These are phyloP conservation scores for Eulemur rubriventer DNA, from an alignment of 2,797 vertebrate genomes.

Conservation along the genomic window DNA sequence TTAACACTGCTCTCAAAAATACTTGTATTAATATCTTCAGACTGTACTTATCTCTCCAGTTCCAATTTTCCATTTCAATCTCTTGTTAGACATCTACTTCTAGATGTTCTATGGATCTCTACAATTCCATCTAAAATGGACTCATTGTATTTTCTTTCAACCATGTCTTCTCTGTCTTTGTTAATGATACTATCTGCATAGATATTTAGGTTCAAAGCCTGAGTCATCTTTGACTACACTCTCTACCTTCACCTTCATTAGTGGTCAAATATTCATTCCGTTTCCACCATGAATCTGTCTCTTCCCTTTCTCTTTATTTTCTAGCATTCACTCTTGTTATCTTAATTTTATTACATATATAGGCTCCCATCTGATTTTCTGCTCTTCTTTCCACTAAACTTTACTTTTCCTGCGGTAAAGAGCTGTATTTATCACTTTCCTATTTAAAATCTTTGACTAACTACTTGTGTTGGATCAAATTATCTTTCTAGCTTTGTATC, in stretches of 20 bases:
- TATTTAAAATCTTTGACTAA: not conserved
- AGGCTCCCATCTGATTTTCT: not conserved
- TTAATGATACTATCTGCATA: not conserved
- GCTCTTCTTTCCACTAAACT: not conserved
- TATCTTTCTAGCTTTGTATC: not conserved
- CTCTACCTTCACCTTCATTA: not conserved
- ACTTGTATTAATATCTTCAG: not conserved
- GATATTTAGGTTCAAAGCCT: not conserved
- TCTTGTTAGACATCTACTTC: not conserved
- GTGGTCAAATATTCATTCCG: not conserved
- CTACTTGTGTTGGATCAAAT: not conserved
- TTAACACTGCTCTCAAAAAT: not conserved
- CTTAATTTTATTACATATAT: not conserved
- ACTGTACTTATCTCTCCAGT: not conserved
- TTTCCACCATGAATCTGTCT: not conserved
- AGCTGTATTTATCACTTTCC: not conserved
- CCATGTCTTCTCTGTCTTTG: not conserved
- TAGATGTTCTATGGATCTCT: not conserved
- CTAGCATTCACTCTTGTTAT: not conserved
- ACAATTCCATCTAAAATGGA: not conserved
- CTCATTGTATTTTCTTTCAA: not conserved
- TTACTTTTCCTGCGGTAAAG: not conserved
- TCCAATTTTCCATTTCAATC: not conserved
- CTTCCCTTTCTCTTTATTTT: constrained; percentile 23
- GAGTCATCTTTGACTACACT: not conserved